Evolutionary conservation across 2,888 invertebrate genomes (phyloP), one percentile per base, ranked within the genome.

Genomic region (Epinotia nisella): DNA sequence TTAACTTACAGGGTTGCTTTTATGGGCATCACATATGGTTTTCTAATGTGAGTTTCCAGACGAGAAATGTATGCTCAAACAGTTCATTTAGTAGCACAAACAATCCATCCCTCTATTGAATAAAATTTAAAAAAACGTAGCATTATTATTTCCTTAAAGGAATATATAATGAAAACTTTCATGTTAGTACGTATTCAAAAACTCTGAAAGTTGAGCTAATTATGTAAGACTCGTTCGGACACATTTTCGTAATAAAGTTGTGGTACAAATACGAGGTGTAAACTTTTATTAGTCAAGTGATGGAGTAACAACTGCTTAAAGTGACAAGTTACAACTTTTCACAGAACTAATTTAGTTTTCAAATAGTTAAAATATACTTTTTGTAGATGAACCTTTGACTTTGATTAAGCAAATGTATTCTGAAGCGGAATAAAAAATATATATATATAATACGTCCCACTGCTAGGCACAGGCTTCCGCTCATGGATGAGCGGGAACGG

Each of bases 161-260:
- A 24, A 56, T 13, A 35, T 19, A 19, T 53, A 64, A 19, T 65
- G 53, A 53, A 65, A 65, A 65, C 64, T 53, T 51, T 51, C 15
- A 39, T 65, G 29, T 65, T 53, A 51, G 64, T 39, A 39, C 4
- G 19, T 10, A 19, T 39, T 39, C 19, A 53, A 53, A 53, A 65
- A 65, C 53, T 64, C 53, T 2, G 35, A 13, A 35, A 2, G 11
- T 53, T 56, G 13, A 24, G 21, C 15, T 21, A 56, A 56, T 5
- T 15, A 24, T 13, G 24, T 21, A 24, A 13, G 13, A 56, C 21
- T 3, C 24, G 1, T 21, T 21, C 13, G 21, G 21, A 24, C 24
- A 5, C 11, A 21, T 24, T 55, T 55, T 19, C 10, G 1, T 13
- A 56, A 21, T 53, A 11, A 53, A 19, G 17, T 10, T 19, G 53